These are phyloP conservation scores for Euproctis similis DNA, from an alignment of 2,888 invertebrate genomes.

Conservation along the genomic window DNA sequence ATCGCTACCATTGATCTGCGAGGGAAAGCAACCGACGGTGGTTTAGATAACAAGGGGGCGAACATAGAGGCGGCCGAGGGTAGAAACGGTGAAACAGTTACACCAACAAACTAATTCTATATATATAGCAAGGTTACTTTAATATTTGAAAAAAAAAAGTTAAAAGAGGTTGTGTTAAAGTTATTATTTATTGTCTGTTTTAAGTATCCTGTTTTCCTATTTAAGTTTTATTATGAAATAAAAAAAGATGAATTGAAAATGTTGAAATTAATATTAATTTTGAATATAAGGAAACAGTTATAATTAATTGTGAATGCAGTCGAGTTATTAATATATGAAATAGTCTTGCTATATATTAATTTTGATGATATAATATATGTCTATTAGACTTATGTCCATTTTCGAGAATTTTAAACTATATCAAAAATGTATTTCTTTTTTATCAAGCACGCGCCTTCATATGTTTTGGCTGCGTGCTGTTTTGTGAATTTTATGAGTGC, in stretches of 20 bases:
- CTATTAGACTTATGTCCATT: slow-evolving; percentile 11
- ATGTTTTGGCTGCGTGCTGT: slow-evolving; percentile 57
- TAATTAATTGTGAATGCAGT: no score
- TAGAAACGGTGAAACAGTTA: background rate
- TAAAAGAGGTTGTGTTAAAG: no score
- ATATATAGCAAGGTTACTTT: slow-evolving; percentile 15
- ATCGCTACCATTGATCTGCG: slow-evolving; percentile 56
- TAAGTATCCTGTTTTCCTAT: no score
- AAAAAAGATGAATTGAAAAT: no score
- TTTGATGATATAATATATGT: slow-evolving; percentile 9
- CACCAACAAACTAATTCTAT: slow-evolving; percentile 2
- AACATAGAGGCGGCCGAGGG: background rate
- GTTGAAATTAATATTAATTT: no score
- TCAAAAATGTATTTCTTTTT: slow-evolving; percentile 4
- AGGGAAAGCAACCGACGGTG: slow-evolving; percentile 24
- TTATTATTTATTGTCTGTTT: no score
- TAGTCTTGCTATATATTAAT: slow-evolving; percentile 18
- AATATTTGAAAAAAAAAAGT: no score
- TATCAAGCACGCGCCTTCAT: slow-evolving; percentile 52
- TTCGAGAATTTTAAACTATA: background rate
- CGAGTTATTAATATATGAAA: no score
- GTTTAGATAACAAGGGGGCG: slow-evolving; percentile 10
- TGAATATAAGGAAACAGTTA: no score
- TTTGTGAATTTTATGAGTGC: slow-evolving; percentile 7
- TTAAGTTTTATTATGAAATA: no score